Conservation (phyloP, 1,140 invertebrate genomes). For the Drosophila navojoa region DNA sequence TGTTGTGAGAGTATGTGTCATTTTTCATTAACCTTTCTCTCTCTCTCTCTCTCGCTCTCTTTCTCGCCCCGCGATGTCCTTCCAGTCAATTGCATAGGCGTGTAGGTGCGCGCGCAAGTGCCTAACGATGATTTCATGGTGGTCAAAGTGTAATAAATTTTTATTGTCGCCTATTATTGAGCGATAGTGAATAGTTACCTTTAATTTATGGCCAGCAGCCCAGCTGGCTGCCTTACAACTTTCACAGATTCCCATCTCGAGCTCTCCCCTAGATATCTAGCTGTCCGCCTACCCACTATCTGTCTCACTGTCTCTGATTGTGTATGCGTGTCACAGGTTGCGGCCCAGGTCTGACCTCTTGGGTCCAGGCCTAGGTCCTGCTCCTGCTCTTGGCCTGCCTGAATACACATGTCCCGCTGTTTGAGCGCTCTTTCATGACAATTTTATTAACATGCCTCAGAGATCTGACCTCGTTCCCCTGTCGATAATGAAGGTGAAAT, state of each 20-base stretch:
- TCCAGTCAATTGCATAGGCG: slow-evolving; percentile 25
- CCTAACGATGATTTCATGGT: slow-evolving; percentile 83
- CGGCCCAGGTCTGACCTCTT: slow-evolving; percentile 32
- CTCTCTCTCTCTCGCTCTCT: slow-evolving; percentile 18
- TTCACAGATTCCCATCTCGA: slow-evolving; percentile 19
- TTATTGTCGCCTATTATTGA: slow-evolving; percentile 77
- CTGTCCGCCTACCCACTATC: not conserved
- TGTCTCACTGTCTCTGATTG: slow-evolving; percentile 40
- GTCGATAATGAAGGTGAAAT: slow-evolving; percentile 19
- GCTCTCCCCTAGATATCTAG: not conserved
- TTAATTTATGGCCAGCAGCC: slow-evolving; percentile 65
- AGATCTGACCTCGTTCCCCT: slow-evolving; percentile 34
- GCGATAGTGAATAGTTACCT: slow-evolving; percentile 49
- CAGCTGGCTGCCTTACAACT: slow-evolving; percentile 42
- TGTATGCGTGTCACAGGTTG: slow-evolving; percentile 70
- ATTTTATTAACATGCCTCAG: slow-evolving; percentile 75
- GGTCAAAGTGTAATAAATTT: slow-evolving; percentile 83
- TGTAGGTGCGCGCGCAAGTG: slow-evolving; percentile 46
- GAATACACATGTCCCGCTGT: slow-evolving; percentile 56
- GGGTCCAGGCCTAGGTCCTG: slow-evolving; percentile 36
- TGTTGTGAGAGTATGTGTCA: slow-evolving; percentile 40
- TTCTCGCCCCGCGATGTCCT: slow-evolving; percentile 18
- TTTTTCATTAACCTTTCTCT: slow-evolving; percentile 71
- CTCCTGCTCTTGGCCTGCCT: slow-evolving; percentile 42
- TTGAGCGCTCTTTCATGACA: slow-evolving; percentile 61